These are phyloP conservation scores for Habrosyne pyritoides DNA, from an alignment of 2,888 invertebrate genomes.

Conservation along the genomic window DNA sequence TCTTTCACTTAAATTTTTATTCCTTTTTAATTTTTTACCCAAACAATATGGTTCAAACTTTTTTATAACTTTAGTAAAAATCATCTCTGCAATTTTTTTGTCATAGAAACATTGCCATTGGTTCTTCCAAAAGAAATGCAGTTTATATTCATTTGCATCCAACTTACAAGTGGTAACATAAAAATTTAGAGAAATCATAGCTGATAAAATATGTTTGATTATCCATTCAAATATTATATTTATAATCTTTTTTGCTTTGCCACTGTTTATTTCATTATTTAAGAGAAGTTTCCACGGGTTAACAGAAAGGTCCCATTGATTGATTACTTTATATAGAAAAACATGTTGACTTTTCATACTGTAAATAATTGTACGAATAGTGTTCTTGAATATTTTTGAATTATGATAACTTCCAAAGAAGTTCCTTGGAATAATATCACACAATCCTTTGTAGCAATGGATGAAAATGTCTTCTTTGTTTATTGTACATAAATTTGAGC, in stretches of 20 bases:
- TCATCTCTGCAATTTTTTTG: conserved; percentile 59
- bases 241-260: conserved; percentile 37
- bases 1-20: conserved; percentile 40
- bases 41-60: conserved; percentile 53
- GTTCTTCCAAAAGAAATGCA: conserved; percentile 70
- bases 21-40: conserved; percentile 51
- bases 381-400: conserved; percentile 55
- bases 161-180: conserved; percentile 73
- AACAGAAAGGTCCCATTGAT: conserved; percentile 59
- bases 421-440: conserved; percentile 57
- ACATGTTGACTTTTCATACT: conserved; percentile 72
- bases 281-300: conserved; percentile 48
- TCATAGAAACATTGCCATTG: conserved; percentile 78
- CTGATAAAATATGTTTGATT: conserved; percentile 56
- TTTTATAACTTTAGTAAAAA: conserved; percentile 52
- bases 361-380: conserved; percentile 51
- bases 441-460: conserved; percentile 49
- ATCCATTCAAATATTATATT: conserved; percentile 56
- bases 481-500: conserved; percentile 39
- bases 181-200: conserved; percentile 70
- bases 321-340: conserved; percentile 39
- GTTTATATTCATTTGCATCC: conserved; percentile 69
- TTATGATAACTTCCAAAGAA: conserved; percentile 63
- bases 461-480: conserved; percentile 54
- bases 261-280: conserved; percentile 3